Percentiles rank a stretch among this genome's conserved stretches.
phyloP scores from a whole-genome alignment of 2,888 invertebrate genomes.

The Stegophylla sp. region DNA sequence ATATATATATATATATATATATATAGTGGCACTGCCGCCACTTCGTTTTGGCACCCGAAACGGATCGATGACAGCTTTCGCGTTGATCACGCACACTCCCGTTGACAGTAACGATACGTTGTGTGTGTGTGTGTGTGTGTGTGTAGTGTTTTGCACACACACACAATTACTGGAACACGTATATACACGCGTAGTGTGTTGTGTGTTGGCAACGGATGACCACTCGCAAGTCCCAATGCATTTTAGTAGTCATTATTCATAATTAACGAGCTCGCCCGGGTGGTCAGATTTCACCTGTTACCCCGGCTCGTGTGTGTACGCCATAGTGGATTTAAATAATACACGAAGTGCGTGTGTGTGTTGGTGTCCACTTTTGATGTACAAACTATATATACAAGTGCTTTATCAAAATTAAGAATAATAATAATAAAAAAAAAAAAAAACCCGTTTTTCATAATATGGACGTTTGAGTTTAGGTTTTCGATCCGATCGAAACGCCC shows the following conservation, averaged over 20 bases:
- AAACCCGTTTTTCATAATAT: slow-evolving; percentile 23
- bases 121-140: too few species aligned
- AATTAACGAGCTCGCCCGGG: slow-evolving; percentile 59
- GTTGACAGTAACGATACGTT: too few species aligned
- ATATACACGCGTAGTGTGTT: background rate
- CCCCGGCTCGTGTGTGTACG: slow-evolving; percentile 15
- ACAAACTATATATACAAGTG: slow-evolving; percentile 41
- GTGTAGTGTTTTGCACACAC: too few species aligned
- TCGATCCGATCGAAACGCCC: slow-evolving; percentile 30
- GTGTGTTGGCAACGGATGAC: background rate
- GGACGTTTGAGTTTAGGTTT: slow-evolving; percentile 3
- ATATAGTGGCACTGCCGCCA: too few species aligned
- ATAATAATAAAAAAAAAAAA: slow-evolving; percentile 20
- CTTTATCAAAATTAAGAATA: slow-evolving; percentile 53
- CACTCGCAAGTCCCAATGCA: slow-evolving; percentile 6
- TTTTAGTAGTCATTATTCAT: slow-evolving; percentile 57
- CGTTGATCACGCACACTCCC: too few species aligned
- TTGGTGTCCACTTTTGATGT: background rate
- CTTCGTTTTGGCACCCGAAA: too few species aligned
- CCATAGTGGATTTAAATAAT: slow-evolving; percentile 38
- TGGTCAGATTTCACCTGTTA: slow-evolving; percentile 53
- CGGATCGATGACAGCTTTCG: too few species aligned
- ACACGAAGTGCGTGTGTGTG: too few species aligned
- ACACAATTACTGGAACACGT: too few species aligned
- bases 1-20: too few species aligned